Evolutionary conservation across 2,888 invertebrate genomes (phyloP).

Genomic region (Conistra vaccinii): DNA sequence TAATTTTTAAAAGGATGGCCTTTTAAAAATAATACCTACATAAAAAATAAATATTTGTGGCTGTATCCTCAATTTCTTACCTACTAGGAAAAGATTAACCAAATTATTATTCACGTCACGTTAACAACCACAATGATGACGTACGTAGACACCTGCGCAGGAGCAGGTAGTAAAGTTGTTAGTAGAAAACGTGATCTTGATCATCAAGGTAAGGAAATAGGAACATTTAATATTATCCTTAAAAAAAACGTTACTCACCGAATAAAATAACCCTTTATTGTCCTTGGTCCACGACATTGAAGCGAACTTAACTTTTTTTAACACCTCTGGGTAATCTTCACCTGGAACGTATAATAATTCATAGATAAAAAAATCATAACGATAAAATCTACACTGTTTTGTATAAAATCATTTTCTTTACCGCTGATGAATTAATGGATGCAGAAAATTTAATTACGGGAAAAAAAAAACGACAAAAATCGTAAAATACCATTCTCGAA

Average conservation of each 20-base stretch:
- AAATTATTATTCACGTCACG: slow-evolving; percentile 34
- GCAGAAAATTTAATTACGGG: not conserved
- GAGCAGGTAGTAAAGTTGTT: not conserved
- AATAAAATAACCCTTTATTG: slow-evolving; percentile 98
- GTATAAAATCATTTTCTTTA: not conserved
- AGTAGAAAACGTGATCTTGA: slow-evolving; percentile 34
- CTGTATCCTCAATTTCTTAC: slow-evolving; percentile 13
- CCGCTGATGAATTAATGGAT: not conserved
- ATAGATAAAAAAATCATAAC: not conserved
- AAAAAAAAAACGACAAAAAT: not conserved
- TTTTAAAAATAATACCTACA: not conserved
- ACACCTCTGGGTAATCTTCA: slow-evolving; percentile 96
- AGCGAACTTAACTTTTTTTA: slow-evolving; percentile 98
- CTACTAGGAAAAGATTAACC: slow-evolving; percentile 22
- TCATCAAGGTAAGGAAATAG: slow-evolving; percentile 46
- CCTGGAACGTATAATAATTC: slow-evolving; percentile 84
- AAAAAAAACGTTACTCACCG: slow-evolving; percentile 86
- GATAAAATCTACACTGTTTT: not conserved
- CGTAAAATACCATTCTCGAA: slow-evolving; percentile 3
- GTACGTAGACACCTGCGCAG: slow-evolving; percentile 10
- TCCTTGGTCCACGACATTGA: slow-evolving; percentile 98
- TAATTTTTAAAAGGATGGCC: too few relatives aligned
- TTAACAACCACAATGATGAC: slow-evolving; percentile 38
- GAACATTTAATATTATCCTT: slow-evolving; percentile 6
- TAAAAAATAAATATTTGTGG: not conserved